Evolutionary conservation across 2,888 invertebrate species (phyloP), one percentile per base, ranked within the genome.

Genomic region (Apamea sordens): DNA sequence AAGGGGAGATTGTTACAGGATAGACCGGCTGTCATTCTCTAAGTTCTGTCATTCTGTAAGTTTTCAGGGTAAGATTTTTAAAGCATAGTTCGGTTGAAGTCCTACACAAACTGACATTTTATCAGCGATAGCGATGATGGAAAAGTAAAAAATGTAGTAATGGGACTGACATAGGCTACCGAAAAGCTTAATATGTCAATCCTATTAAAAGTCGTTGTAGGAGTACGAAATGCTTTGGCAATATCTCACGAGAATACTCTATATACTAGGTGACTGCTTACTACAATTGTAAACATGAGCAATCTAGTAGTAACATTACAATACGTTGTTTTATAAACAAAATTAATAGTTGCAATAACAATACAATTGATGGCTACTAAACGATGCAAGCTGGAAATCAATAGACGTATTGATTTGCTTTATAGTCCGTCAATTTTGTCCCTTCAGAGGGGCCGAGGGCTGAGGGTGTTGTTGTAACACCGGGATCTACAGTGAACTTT

Each of bases 301-400:
- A 47, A 61, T 53, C 59, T 61, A 32, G 18, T 21, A 32, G 41
- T n/a, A 41, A 6, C 41, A 41, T 41, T 41, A 76, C 67, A 83
- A 83, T 67, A 76, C 50, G 13, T 44, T 76, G 67, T 67, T 82
- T 56, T 67, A 61, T 24, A 80, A 83, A 61, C 53, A 80, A 61
- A 83, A 61, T 36, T 7, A 61, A 68, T 76, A 56, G 61, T 53
- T 83, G 8, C 47, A 69, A 63, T 77, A 77, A 68, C 44, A 83
- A 83, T 47, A 73, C 10, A 41, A 68, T 44, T 44, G 24, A 82
- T 50, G 36, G 10, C 18, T 61, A 15, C 28, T 47, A 68, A 36
- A 68, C 61, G 36, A 68, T 77, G 28, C 36, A 24, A 53, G 28
- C 47, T 76, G 36, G 7, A 77, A 75, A 59, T 63, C 83, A 83